phyloP scores from a whole-genome alignment of 2,113 vertebrate genomes.

The Epinephelus lanceolatus region DNA sequence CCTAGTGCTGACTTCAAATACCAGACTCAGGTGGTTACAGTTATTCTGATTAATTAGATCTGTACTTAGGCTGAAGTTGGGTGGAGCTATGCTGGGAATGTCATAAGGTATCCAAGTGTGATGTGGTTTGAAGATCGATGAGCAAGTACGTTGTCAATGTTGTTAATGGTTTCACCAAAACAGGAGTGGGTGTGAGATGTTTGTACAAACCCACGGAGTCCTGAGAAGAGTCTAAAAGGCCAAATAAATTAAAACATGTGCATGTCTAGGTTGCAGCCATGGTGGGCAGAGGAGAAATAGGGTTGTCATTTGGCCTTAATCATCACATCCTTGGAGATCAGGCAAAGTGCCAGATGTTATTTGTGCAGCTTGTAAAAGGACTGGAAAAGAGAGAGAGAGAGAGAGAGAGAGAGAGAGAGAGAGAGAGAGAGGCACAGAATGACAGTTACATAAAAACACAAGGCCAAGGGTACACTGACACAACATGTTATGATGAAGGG shows the following conservation, averaged over 20 bases:
- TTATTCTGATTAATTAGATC: conserved; percentile 7
- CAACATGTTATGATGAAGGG: conserved; percentile 57
- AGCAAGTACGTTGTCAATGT: neutral
- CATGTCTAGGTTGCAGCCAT: conserved; percentile 12
- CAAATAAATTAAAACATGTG: neutral
- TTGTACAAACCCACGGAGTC: neutral
- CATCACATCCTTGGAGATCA: conserved; percentile 67
- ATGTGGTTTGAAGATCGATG: conserved; percentile 2
- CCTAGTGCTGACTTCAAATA: no score
- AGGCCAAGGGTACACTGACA: conserved; percentile 39
- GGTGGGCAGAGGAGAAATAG: conserved; percentile 52
- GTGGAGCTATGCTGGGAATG: neutral
- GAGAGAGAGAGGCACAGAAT: neutral
- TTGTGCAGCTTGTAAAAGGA: conserved; percentile 57
- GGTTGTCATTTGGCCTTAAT: conserved; percentile 56
- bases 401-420: conserved; percentile 2
- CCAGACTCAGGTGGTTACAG: neutral
- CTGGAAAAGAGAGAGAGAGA: neutral
- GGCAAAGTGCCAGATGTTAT: conserved; percentile 64
- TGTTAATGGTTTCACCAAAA: neutral
- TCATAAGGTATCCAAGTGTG: neutral
- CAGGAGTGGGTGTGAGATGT: neutral
- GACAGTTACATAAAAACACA: conserved; percentile 33
- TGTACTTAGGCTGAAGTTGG: conserved; percentile 3
- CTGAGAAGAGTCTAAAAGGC: neutral